Base-by-base conservation (phyloP, 2,113 vertebrate genomes). In the Albula glossodonta region DNA sequence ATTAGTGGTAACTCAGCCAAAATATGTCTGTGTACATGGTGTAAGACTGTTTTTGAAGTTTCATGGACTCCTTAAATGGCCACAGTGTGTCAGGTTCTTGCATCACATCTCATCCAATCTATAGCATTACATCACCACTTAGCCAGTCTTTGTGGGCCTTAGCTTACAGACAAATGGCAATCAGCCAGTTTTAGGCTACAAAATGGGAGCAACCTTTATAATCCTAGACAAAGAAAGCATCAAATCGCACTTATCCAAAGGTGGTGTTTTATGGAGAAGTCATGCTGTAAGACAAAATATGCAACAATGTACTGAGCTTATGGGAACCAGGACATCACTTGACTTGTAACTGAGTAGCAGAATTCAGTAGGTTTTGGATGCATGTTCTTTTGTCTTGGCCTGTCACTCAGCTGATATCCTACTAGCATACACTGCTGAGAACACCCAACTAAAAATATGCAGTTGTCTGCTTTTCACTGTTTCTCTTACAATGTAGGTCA, bases 401-500 rank as follows among this genome's bases (percentile, higher is more conserved):
- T 79, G 78, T 79, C 78, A 79, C 78, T 79, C 22, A 50, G 78
- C 8, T 19, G 11, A 50, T 49, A 79, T 79, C 78, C 25, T 50
- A 1, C 41, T 3, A 79, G 78, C 11, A 31, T 74, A 31, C 70
- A 74, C 70, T 74, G 5, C 31, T 74, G 70, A 79, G 41, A 49
- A 17, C 78, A 19, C 49, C 78, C 49, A 13, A 79, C 31, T 1
- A 12, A 79, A 25, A 50, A 12, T 2, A 8, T 79, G 31, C 48
- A 50, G 78, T 78, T 49, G 77, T 50, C 22, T 66, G 60, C 60
- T 19, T 66, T 22, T 66, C 60, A 66, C 17, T 66, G 13, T 66
- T n/a, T 79, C 12, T 79, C 78, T 79, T 13, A 79, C 78, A 79
- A 50, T 79, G 78, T 79, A 50, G 78, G 41, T 79, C 78, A 79